Percentiles rank a stretch among this genome's conserved stretches.
These are phyloP conservation scores for Butorides virescens DNA, from an alignment of 2,113 vertebrate species.

Conservation along the genomic window DNA sequence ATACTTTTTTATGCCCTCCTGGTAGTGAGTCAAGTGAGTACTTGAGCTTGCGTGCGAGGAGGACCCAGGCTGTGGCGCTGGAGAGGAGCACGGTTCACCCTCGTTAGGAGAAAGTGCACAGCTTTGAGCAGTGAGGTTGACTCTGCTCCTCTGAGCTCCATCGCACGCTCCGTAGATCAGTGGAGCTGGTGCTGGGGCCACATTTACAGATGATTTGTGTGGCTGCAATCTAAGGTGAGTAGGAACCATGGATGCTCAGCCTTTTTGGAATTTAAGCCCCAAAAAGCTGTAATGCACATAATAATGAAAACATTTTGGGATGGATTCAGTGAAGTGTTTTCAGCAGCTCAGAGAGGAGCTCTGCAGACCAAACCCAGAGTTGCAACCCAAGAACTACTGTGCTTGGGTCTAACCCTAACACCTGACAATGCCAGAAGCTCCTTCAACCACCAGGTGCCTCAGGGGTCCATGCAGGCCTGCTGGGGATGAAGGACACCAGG, in stretches of 20 bases:
- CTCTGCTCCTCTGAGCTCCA: not conserved
- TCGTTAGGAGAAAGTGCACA: not conserved
- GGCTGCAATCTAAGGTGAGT: not conserved
- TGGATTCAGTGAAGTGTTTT: not conserved
- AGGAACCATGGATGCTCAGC: not conserved
- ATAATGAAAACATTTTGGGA: not conserved
- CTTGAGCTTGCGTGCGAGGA: not conserved
- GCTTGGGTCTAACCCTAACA: not conserved
- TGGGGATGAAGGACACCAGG: not conserved
- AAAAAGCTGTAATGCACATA: not conserved
- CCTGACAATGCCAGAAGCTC: not conserved
- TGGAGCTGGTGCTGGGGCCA: not conserved
- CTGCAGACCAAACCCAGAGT: not conserved
- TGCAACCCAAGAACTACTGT: not conserved
- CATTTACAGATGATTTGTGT: not conserved
- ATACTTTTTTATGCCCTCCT: constrained; percentile 1
- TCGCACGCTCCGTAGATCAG: fast-evolving
- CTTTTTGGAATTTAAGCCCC: not conserved
- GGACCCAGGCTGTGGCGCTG: not conserved
- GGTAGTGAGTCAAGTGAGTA: not conserved
- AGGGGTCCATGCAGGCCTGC: not conserved
- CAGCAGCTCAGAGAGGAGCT: not conserved
- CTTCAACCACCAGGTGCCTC: not conserved
- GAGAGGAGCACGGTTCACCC: not conserved
- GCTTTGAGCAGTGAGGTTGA: not conserved